A percentile compares a stretch with the other conserved stretches of the same genome.
These are phyloP conservation scores for Orchesella flavescens DNA, from an alignment of 2,888 invertebrate species.

Conservation along the genomic window DNA sequence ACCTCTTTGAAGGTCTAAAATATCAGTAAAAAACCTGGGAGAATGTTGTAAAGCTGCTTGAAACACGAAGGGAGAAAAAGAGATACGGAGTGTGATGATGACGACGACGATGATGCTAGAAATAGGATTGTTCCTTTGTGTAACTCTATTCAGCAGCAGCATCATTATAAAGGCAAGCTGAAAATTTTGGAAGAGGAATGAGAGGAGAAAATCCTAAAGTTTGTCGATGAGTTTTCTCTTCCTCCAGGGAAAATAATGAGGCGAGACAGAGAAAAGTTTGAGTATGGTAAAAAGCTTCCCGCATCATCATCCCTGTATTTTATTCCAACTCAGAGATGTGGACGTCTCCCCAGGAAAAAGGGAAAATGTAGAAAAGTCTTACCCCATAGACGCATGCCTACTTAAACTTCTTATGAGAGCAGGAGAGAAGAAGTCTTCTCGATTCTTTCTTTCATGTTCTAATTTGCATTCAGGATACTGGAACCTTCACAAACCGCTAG, in stretches of 20 bases:
- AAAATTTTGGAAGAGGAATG: slow-evolving; percentile 6
- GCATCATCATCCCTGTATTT: slow-evolving; percentile 46
- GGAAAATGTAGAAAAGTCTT: neutral
- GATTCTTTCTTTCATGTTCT: too few relatives aligned
- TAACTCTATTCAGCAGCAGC: neutral
- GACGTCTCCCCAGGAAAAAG: slow-evolving; percentile 19
- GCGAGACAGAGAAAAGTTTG: slow-evolving; percentile 51
- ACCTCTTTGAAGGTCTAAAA: slow-evolving; percentile 50
- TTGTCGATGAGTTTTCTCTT: slow-evolving; percentile 67
- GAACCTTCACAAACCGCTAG: too few relatives aligned
- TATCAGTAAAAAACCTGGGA: neutral
- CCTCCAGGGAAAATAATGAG: slow-evolving; percentile 68
- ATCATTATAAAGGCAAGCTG: neutral
- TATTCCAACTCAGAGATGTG: slow-evolving; percentile 48
- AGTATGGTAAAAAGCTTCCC: slow-evolving; percentile 44
- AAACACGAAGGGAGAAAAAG: too few relatives aligned
- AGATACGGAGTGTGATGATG: too few relatives aligned
- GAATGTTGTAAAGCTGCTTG: too few relatives aligned
- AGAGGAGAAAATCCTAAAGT: slow-evolving; percentile 58
- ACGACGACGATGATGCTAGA: too few relatives aligned
- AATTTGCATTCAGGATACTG: too few relatives aligned
- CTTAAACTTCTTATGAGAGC: too few relatives aligned
- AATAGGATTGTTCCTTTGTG: too few relatives aligned
- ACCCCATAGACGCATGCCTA: too few relatives aligned
- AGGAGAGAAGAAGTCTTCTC: too few relatives aligned